Conservation (phyloP, 2,888 invertebrate genomes). For the Volucella zonaria region DNA sequence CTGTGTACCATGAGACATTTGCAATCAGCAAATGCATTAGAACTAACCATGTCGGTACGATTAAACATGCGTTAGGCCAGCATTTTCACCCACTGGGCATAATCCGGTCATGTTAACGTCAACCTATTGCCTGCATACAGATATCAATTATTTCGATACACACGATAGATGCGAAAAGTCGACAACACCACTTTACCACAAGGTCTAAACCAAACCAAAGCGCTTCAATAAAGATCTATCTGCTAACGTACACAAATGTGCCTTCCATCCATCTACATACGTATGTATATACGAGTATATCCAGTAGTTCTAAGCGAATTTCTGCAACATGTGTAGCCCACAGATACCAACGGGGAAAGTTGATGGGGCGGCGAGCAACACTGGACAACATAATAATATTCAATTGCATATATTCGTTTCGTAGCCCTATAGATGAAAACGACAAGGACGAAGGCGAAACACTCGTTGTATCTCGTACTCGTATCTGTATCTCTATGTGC, state of each 20-base stretch:
- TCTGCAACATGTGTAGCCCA: conserved; percentile 30
- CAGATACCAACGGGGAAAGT: neutral
- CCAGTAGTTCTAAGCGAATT: conserved; percentile 11
- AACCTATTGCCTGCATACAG: conserved; percentile 24
- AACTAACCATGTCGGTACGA: conserved; percentile 46
- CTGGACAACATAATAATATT: conserved; percentile 59
- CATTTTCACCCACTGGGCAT: conserved; percentile 30
- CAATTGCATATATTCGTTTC: conserved; percentile 28
- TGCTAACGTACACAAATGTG: conserved; percentile 37
- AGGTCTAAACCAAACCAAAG: conserved; percentile 45
- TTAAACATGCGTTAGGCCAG: conserved; percentile 46
- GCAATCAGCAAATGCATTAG: conserved; percentile 50
- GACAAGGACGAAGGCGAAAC: conserved; percentile 33
- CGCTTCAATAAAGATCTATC: conserved; percentile 54
- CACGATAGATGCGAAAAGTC: conserved; percentile 63
- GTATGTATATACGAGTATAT: neutral
- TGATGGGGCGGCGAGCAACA: neutral
- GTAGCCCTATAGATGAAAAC: conserved; percentile 24
- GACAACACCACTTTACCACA: conserved; percentile 67
- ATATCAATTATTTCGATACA: conserved; percentile 55
- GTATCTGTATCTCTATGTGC: too few species aligned
- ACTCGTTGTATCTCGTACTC: neutral
- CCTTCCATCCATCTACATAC: conserved; percentile 25
- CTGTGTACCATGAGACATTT: neutral
- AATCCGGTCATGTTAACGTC: conserved; percentile 53